phyloP scores from a whole-genome alignment of 2,888 invertebrate genomes.

The Polydrusus tereticollis region DNA sequence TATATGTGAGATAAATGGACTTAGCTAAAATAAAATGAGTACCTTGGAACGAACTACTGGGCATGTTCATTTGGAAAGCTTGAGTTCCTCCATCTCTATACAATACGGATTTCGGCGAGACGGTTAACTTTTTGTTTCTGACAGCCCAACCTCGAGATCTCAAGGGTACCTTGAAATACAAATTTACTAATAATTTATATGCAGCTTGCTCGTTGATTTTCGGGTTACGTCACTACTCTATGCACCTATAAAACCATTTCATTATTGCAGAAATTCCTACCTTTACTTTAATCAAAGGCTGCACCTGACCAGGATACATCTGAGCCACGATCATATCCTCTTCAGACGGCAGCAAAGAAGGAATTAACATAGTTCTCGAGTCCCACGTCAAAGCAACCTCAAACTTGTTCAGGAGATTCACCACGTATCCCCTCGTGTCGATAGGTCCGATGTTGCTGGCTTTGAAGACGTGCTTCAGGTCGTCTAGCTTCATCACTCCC shows the following conservation, averaged over 20 bases:
- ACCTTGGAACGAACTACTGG: slow-evolving; percentile 53
- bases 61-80: slow-evolving; percentile 64
- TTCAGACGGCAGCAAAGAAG: slow-evolving; percentile 89
- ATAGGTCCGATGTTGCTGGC: slow-evolving; percentile 83
- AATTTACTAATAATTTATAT: background rate
- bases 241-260: too few relatives aligned
- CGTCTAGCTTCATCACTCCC: slow-evolving; percentile 94
- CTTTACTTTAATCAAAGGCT: slow-evolving; percentile 67
- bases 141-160: slow-evolving; percentile 78
- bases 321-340: slow-evolving; percentile 73
- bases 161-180: slow-evolving; percentile 68
- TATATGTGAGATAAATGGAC: too few relatives aligned
- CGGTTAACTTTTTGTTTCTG: slow-evolving; percentile 71
- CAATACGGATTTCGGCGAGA: slow-evolving; percentile 68
- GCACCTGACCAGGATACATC: slow-evolving; percentile 63
- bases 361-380: slow-evolving; percentile 88
- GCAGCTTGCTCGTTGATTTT: too few relatives aligned
- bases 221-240: too few relatives aligned
- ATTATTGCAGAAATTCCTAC: too few relatives aligned
- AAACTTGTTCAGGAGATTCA: slow-evolving; percentile 94
- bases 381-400: slow-evolving; percentile 98
- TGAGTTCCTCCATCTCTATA: slow-evolving; percentile 62
- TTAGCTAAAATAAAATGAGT: background rate
- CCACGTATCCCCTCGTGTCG: slow-evolving; percentile 83
- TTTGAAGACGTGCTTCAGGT: slow-evolving; percentile 92